Base-by-base conservation (phyloP, 37 sponge, comb jelly and placozoan genomes). In the Diacarnus erythraeanus region DNA sequence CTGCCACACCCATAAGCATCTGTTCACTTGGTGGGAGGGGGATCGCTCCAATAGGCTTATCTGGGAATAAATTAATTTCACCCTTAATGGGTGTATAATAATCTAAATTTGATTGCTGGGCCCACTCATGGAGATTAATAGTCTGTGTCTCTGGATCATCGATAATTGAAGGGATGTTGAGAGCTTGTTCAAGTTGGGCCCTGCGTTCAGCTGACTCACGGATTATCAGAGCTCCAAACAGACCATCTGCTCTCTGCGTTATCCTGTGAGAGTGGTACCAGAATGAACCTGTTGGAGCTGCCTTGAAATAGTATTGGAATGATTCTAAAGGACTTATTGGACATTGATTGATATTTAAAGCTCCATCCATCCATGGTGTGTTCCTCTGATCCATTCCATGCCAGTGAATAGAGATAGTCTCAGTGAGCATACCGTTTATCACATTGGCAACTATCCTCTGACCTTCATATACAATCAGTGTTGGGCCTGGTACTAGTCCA, bases 181-280 rank as follows among this genome's bases (percentile, higher is more conserved):
- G 17, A 41, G 60, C 41, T 29, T 38, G 6, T 1, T 57, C 59
- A 39, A 76, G n/a, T 42, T 20, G 12, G 8, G 82, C 76, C 38
- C 77, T 78, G 18, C 57, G 60, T 26, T 84, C 80, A 0, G 38
- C 34, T 17, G 51, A 80, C 43, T 91, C 91, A 39, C 75, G 69
- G n/a, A 94, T 64, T 44, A 94, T 80, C 3, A 94, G 74, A 33
- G 85, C 84, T 34, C 94, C 94, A 76, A 77, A 89, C 23, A 86
- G 80, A 22, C 94, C 94, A 56, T 89, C 90, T 23, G 94, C 78
- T 80, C 87, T 42, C 70, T 94, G 90, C 35, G 80, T 69, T 0
- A 86, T 85, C 27, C 73, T 83, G 71, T 94, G 94, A 22, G 94
- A 79, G 38, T 94, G 94, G 75, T 94, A 94, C 94, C 94, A 94